A percentile compares a stretch with the other conserved stretches of the same genome.
phyloP scores from a whole-genome alignment of 2,113 vertebrate genomes.

The Cephalopholis sonnerati region DNA sequence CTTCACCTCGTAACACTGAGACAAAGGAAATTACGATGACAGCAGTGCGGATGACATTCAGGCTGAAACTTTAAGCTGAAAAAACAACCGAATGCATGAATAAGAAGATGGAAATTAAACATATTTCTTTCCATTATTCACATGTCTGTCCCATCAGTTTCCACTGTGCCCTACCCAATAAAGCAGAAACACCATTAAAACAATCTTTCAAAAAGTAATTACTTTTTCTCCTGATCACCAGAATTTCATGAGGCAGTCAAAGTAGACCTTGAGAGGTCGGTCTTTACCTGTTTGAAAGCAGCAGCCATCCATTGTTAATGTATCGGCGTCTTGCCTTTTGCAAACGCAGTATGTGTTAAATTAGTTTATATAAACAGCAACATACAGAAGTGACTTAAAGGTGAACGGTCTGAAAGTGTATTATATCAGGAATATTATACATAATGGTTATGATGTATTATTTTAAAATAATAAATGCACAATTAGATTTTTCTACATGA shows the following conservation, averaged over 20 bases:
- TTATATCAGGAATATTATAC: not conserved
- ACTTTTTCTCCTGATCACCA: conserved; percentile 40
- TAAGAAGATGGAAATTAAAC: conserved; percentile 29
- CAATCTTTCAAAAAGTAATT: conserved; percentile 47
- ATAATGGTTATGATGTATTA: not conserved
- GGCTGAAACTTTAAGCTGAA: not conserved
- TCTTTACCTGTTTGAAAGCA: conserved; percentile 31
- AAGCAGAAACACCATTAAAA: conserved; percentile 61
- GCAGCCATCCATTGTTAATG: conserved; percentile 8
- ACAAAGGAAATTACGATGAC: not conserved
- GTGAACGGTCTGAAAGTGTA: not conserved
- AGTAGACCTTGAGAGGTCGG: conserved; percentile 22
- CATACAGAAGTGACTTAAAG: not conserved
- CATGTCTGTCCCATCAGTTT: conserved; percentile 25
- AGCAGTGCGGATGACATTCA: conserved; percentile 2
- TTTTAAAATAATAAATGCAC: not conserved
- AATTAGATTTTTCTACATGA: not conserved
- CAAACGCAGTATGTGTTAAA: not conserved
- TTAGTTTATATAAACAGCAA: not conserved
- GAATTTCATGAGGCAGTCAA: conserved; percentile 31
- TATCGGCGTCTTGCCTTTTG: not conserved
- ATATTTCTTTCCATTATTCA: conserved; percentile 21
- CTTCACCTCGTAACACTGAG: not conserved
- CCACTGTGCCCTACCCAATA: conserved; percentile 19
- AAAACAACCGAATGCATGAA: conserved; percentile 40